Evolutionary conservation across 2,888 invertebrate genomes (phyloP), one percentile per base, ranked within the genome.

Genomic region (Sphinx pinastri): DNA sequence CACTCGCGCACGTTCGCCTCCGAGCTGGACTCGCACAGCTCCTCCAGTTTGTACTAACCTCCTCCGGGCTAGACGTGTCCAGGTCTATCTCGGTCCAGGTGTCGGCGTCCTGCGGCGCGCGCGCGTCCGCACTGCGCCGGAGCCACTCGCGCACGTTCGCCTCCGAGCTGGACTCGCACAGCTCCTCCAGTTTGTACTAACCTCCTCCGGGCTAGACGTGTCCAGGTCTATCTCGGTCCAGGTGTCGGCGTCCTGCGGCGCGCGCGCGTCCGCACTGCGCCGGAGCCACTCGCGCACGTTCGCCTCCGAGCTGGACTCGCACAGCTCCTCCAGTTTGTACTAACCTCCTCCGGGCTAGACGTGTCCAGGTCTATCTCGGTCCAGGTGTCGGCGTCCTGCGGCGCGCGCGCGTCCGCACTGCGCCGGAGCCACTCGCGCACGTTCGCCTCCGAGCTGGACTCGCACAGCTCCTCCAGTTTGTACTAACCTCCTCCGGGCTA

Each of bases 201-300:
- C 89, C 81, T 96, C 96, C 70, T 96, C 96, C 0, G 96, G 96
- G 77, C 95, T 95, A 25, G 96, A 96, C 82, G 95, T 95, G 73
- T 96, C 96, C 79, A 96, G 88, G 85, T 96, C 96, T 70, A 96
- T 96, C 87, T 96, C 96, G 0, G 96, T 96, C 96, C 96, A 96
- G 71, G 96, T 96, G 77, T 96, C 96, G 68, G 94, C 89, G 74
- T 85, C 87, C 54, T 54, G 54, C 54, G 54, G 54, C 16, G 16
- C 54, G 8, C 81, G 78, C 1, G 82, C 85, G 74, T 86, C 84
- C 0, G 83, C 85, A 0, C 86, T 88, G 0, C 88, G 76, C 0
- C 91, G 79, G 75, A 93, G 82, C 93, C 93, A 92, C 82, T 92
- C 91, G 12, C 92, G 80, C 10, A 94, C 92, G 57, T 82, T 87